Percentiles rank a stretch among this genome's conserved stretches.
phyloP scores from a whole-genome alignment of 2,113 vertebrate species.

The Epinephelus lanceolatus region DNA sequence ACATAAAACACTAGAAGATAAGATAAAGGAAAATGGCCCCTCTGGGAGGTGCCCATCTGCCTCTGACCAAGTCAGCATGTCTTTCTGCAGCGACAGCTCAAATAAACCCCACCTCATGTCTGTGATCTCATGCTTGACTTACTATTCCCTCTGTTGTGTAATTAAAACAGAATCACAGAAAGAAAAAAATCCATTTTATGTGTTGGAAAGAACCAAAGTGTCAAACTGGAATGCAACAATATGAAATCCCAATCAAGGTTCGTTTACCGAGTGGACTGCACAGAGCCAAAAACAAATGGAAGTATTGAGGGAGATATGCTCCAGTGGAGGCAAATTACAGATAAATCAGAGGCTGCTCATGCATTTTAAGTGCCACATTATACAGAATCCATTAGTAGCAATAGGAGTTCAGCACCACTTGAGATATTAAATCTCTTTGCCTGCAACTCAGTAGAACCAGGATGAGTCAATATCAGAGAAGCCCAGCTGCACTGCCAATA shows the following conservation, averaged over 20 bases:
- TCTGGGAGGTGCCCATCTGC: slow-evolving; percentile 75
- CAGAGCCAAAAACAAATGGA: slow-evolving; percentile 71
- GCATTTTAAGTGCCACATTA: slow-evolving; percentile 84
- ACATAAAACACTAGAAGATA: slow-evolving; percentile 65
- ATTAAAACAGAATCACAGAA: slow-evolving; percentile 44
- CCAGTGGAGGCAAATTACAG: slow-evolving; percentile 77
- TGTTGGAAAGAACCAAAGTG: slow-evolving; percentile 40
- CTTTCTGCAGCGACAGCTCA: slow-evolving; percentile 59
- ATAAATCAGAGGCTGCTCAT: slow-evolving; percentile 80
- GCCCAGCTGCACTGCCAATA: slow-evolving; percentile 49
- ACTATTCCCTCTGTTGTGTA: slow-evolving; percentile 47
- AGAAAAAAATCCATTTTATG: slow-evolving; percentile 48
- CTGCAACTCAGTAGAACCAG: slow-evolving; percentile 64
- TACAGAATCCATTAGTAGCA: slow-evolving; percentile 81
- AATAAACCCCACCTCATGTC: slow-evolving; percentile 52
- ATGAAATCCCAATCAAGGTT: slow-evolving; percentile 65
- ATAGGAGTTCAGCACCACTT: slow-evolving; percentile 75
- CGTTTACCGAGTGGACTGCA: slow-evolving; percentile 29
- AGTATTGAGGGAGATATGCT: slow-evolving; percentile 74
- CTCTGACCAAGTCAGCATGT: slow-evolving; percentile 68
- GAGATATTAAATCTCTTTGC: slow-evolving; percentile 80
- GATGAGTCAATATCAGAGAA: slow-evolving; percentile 69
- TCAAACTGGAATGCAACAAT: slow-evolving; percentile 50
- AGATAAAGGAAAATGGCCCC: slow-evolving; percentile 65
- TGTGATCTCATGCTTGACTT: slow-evolving; percentile 46